Percentiles rank a stretch among this genome's conserved stretches.
phyloP scores from a whole-genome alignment of 2,797 vertebrate genomes.

The Acipenser ruthenus region DNA sequence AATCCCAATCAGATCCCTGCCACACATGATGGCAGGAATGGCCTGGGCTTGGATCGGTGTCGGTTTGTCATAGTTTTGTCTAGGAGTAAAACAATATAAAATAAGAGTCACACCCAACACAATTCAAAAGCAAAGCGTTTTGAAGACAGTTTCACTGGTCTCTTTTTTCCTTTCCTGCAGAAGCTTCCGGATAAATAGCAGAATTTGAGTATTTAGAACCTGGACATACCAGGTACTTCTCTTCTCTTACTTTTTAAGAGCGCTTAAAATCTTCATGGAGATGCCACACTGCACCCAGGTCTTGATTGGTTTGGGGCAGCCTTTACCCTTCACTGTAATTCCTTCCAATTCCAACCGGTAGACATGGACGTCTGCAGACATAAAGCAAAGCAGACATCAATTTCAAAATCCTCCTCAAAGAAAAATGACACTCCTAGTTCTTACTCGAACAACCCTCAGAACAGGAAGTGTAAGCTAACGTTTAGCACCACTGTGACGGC shows the following conservation, averaged over 20 bases:
- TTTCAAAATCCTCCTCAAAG: neutral
- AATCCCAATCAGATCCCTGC: conserved; percentile 92
- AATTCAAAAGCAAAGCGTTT: neutral
- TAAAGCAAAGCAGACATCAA: neutral
- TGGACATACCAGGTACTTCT: neutral
- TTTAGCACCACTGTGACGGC: too few relatives aligned
- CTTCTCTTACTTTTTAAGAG: conserved; percentile 81
- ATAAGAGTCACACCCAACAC: neutral
- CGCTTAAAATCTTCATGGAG: conserved; percentile 94
- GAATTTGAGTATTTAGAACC: neutral
- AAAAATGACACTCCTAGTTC: too few relatives aligned
- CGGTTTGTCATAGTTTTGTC: conserved; percentile 91
- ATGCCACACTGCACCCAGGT: conserved; percentile 98
- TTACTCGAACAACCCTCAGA: too few relatives aligned
- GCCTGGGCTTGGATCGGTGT: conserved; percentile 95
- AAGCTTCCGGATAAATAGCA: too few relatives aligned
- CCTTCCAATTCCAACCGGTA: conserved; percentile 88
- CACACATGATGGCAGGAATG: conserved; percentile 93
- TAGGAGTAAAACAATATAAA: conserved; percentile 27
- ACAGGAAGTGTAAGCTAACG: too few relatives aligned
- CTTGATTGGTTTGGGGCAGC: conserved; percentile 95
- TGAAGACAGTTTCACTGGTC: neutral
- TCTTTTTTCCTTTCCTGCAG: neutral
- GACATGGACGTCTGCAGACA: conserved; percentile 73
- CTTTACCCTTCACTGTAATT: conserved; percentile 90